Evolutionary conservation across 2,113 vertebrate genomes (phyloP).

Genomic region (Micromys minutus): DNA sequence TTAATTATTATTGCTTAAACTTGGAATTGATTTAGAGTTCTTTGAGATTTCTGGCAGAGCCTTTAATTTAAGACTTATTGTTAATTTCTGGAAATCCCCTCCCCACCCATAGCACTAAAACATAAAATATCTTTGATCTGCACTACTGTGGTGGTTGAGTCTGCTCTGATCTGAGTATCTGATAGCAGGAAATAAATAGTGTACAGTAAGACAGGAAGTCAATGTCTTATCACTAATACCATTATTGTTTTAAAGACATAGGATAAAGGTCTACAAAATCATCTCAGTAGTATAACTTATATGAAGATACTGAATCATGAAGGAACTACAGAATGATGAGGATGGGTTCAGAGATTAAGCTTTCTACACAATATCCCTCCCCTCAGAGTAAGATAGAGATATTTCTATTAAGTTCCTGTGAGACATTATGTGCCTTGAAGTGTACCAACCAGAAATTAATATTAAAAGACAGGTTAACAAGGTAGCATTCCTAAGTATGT

Average conservation of each 20-base stretch:
- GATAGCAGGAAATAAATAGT: neutral
- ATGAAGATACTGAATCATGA: neutral
- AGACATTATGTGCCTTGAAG: neutral
- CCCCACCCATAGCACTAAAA: neutral
- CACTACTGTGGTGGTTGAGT: neutral
- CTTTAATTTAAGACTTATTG: conserved; percentile 67
- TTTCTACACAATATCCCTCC: neutral
- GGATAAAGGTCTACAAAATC: neutral
- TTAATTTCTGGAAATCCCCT: conserved; percentile 46
- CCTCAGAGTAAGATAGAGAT: neutral
- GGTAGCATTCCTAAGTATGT: neutral
- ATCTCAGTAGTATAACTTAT: neutral
- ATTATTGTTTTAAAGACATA: neutral
- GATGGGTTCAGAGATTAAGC: neutral
- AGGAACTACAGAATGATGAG: neutral
- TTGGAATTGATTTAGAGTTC: conserved; percentile 60
- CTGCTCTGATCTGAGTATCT: conserved; percentile 30
- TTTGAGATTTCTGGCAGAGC: conserved; percentile 60
- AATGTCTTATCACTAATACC: neutral
- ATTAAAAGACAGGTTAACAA: neutral
- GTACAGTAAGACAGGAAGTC: neutral
- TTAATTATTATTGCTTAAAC: conserved; percentile 71
- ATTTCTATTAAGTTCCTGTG: neutral
- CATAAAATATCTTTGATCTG: conserved; percentile 10
- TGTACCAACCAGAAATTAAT: neutral